These are phyloP conservation scores for Drosophila neocordata DNA, from an alignment of 1,140 invertebrate species.

Conservation along the genomic window DNA sequence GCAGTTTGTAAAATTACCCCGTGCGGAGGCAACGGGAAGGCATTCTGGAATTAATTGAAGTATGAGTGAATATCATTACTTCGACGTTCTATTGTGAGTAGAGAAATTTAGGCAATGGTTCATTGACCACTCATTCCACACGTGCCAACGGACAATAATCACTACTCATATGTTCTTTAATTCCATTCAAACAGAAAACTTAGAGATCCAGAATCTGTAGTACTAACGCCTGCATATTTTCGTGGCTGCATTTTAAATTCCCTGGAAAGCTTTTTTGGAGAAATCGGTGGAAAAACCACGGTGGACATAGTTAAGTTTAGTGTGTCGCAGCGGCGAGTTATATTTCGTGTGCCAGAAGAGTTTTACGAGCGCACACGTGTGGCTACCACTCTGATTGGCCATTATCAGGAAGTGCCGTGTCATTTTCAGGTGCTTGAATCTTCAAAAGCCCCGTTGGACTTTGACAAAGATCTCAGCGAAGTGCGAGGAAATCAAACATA, in stretches of 20 bases:
- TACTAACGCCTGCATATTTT: conserved; percentile 83
- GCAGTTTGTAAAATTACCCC: conserved; percentile 1
- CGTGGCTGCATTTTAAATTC: conserved; percentile 85
- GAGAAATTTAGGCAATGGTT: not conserved
- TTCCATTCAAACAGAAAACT: conserved; percentile 83
- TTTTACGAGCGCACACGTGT: conserved; percentile 85
- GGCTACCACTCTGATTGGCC: conserved; percentile 84
- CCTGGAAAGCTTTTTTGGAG: conserved; percentile 85
- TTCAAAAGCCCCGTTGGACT: conserved; percentile 63
- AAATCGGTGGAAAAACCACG: conserved; percentile 84
- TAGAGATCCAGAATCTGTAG: conserved; percentile 67
- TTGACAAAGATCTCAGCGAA: conserved; percentile 31
- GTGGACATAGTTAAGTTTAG: conserved; percentile 86
- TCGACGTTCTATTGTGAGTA: conserved; percentile 64
- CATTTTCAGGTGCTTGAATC: conserved; percentile 85
- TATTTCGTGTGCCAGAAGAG: conserved; percentile 85
- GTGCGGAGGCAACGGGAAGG: conserved; percentile 4
- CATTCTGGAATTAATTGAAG: conserved; percentile 15
- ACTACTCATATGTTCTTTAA: not conserved
- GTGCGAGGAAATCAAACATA: conserved; percentile 4
- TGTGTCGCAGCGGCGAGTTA: conserved; percentile 81
- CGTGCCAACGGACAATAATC: conserved; percentile 36
- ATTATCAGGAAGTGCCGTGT: conserved; percentile 84
- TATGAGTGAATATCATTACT: conserved; percentile 52
- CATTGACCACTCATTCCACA: conserved; percentile 3